A percentile compares a stretch with the other conserved stretches of the same genome.
These are phyloP conservation scores for Ladona fulva DNA, from an alignment of 1,140 invertebrate species.

Conservation along the genomic window DNA sequence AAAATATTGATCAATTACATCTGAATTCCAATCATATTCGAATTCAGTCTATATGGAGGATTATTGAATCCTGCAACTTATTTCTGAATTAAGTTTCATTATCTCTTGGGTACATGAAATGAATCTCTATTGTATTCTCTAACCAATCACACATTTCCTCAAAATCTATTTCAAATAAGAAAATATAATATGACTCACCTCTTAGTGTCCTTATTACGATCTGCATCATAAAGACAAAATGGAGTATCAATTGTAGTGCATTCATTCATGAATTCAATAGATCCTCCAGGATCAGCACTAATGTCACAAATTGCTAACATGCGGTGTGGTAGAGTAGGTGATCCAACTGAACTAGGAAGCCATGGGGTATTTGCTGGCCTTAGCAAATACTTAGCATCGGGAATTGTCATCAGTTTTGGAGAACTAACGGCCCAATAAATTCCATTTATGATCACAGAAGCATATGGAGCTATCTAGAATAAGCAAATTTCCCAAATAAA, in stretches of 20 bases:
- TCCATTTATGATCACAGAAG: slow-evolving; percentile 93
- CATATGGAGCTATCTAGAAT: slow-evolving; percentile 86
- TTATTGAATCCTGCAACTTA: too few species aligned
- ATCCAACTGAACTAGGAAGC: slow-evolving; percentile 75
- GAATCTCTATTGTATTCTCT: too few species aligned
- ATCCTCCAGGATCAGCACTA: slow-evolving; percentile 96
- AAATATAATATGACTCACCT: slow-evolving; percentile 43
- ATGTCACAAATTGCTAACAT: slow-evolving; percentile 95
- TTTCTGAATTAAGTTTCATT: too few species aligned
- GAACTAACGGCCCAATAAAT: slow-evolving; percentile 98
- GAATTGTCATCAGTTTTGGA: slow-evolving; percentile 92
- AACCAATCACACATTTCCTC: too few species aligned
- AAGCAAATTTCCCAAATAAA: too few species aligned
- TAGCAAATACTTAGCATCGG: slow-evolving; percentile 91
- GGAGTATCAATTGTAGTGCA: slow-evolving; percentile 99
- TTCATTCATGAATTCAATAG: slow-evolving; percentile 99
- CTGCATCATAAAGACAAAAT: slow-evolving; percentile 97
- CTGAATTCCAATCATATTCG: too few species aligned
- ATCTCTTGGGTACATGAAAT: too few species aligned
- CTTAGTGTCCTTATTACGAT: slow-evolving; percentile 93
- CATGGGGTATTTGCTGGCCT: slow-evolving; percentile 82
- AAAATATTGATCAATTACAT: too few species aligned
- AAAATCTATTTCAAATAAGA: too few species aligned
- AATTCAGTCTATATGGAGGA: too few species aligned
- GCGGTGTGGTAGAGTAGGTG: slow-evolving; percentile 80